Percentiles rank a stretch among this genome's conserved stretches.
Evolutionary conservation across 92 coral and sea anemone species (phyloP).

Genomic region (Palythoa heliodiscus): DNA sequence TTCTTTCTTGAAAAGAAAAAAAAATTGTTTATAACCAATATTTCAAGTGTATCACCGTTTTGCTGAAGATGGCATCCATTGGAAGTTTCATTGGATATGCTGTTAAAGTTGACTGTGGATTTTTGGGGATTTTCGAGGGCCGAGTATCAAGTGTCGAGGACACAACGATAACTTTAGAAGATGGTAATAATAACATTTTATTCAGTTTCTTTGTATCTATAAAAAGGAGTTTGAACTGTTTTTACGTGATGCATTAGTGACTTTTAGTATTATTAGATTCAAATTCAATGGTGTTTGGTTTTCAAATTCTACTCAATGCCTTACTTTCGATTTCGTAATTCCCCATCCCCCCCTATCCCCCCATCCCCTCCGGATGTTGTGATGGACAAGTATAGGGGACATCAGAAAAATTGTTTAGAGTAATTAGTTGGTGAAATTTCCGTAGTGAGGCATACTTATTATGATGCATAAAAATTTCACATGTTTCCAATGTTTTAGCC

Average conservation of each 20-base stretch:
- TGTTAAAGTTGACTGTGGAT: conserved; percentile 70
- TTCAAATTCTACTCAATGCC: no score
- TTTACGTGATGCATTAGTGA: background rate
- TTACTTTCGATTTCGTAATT: no score
- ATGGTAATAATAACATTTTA: conserved; percentile 56
- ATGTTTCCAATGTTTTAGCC: no score
- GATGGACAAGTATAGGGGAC: no score
- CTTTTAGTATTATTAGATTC: background rate
- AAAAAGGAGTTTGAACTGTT: background rate
- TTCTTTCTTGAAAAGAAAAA: background rate
- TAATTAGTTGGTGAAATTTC: no score
- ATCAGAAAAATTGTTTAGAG: no score
- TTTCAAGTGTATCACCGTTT: background rate
- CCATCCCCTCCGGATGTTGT: no score
- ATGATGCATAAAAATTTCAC: no score
- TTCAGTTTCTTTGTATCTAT: background rate
- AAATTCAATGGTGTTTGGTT: background rate
- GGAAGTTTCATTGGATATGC: conserved; percentile 55
- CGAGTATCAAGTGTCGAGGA: conserved; percentile 62
- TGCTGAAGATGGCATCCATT: conserved; percentile 47
- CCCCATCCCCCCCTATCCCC: no score
- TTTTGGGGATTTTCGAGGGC: conserved; percentile 70
- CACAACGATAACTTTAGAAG: conserved; percentile 47
- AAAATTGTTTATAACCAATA: background rate
- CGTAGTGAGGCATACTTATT: no score